Base-by-base conservation (phyloP, 2,888 invertebrate species). In the Agapostemon virescens region DNA sequence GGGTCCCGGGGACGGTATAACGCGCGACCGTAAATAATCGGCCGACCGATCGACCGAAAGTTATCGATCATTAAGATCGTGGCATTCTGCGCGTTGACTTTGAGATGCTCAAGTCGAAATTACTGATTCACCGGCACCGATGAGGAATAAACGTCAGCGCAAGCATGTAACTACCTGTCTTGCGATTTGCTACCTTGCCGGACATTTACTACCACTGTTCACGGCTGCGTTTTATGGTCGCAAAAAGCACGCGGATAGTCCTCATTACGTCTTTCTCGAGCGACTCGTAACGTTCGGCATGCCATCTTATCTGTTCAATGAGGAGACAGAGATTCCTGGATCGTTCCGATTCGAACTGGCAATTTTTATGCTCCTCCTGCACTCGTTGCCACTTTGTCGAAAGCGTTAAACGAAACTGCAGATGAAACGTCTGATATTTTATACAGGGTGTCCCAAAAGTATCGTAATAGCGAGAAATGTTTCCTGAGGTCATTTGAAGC, bases 211-310 rank as follows among this genome's bases (percentile, higher is more conserved):
- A 36, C 63, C 79, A 15, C 49, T n/a, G 70, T 55, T 71, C 20
- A 73, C 40, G 13, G n/a, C 63, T 20, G 36, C 30, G 68, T 74
- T 84, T 84, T 83, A 83, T 61, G 83, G 71, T 23, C 61, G 77
- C 70, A 83, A 81, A 77, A 83, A 84, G n/a, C n/a, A n/a, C 73
- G 63, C 52, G 55, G 68, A 71, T 67, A 75, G 58, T 36, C 36
- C 63, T 64, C 70, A 42, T 81, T 76, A 76, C 75, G 66, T 52
- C 67, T 67, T 83, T 61, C 61, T 75, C 52, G 64, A 64, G 38
- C 55, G 40, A 38, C 45, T 61, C 64, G 38, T 49, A 33, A 33
- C 26, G 20, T 20, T 30, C 58, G 17, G 17, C 26, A 1, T 15
- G 45, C 45, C 45, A 23, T 55, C 15, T 15, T 1, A 15, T 26